Evolutionary conservation across 2,888 invertebrate species (phyloP), one percentile per base, ranked within the genome.

Genomic region (Drosophila planitibia): DNA sequence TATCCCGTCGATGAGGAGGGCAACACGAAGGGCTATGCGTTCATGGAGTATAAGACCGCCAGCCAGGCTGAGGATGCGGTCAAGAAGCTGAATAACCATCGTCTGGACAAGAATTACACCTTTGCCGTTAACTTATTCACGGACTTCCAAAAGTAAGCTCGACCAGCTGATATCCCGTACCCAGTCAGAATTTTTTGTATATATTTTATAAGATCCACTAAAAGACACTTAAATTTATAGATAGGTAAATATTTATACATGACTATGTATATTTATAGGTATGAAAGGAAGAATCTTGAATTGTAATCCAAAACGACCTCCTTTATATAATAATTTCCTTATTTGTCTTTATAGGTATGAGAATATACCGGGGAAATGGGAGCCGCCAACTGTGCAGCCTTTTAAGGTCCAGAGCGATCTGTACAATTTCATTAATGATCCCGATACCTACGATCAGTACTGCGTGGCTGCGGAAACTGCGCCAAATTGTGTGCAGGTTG

Each of bases 381-480:
- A 97, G 78, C 96, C 97, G 0, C 99, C 99, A 52, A 95, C 96
- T 59, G 96, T 97, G 0, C 97, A 97, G 91, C 96, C 97, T 0
- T 99, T 98, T 94, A 96, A 97, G 92, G 97, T 98, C 69, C 97
- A 98, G 92, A 97, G 97, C 49, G 99, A 99, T 94, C 94, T 99
- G 70, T 97, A 98, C 93, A 97, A 96, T 94, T 99, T 98, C 94
- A 94, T 99, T 49, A 95, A 97, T 93, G 98, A 99, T 91, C 97
- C 97, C 0, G 99, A 99, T 94, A 97, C 98, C 63, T 98, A 97
- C 90, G 99, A 99, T 94, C 99, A 99, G 93, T 99, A 97, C 94
- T 96, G 97, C 89, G 97, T 99, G 22, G 97, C 98, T 30, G 96
- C 96, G 61, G 98, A 98, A 57, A 97, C 96, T 60, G 96, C 97